These are phyloP conservation scores for Zeus faber DNA, from an alignment of 2,113 vertebrate genomes.

Conservation along the genomic window DNA sequence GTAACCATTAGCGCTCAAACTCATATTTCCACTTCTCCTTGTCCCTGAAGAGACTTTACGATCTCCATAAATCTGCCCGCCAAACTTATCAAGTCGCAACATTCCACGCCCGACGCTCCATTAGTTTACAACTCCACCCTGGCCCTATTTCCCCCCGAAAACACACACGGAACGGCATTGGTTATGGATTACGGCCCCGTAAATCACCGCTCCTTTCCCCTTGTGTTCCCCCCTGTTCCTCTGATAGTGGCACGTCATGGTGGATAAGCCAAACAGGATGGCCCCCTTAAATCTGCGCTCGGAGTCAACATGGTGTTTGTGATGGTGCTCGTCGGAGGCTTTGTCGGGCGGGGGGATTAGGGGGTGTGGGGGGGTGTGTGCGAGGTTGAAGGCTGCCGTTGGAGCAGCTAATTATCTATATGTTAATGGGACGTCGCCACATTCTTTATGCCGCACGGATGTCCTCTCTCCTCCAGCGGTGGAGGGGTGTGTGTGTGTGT, in stretches of 20 bases:
- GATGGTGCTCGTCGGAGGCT: slow-evolving; percentile 60
- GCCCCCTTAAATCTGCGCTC: slow-evolving; percentile 47
- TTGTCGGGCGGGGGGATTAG: slow-evolving; percentile 64
- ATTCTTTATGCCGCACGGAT: slow-evolving; percentile 40
- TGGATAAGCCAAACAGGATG: slow-evolving; percentile 69
- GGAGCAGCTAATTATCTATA: slow-evolving; percentile 71
- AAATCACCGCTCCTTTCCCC: slow-evolving; percentile 64
- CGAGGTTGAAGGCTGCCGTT: slow-evolving; percentile 24
- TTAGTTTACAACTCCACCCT: slow-evolving; percentile 74
- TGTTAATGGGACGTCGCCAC: slow-evolving; percentile 65
- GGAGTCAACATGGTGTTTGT: slow-evolving; percentile 69
- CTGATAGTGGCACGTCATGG: slow-evolving; percentile 56
- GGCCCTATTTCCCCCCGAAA: slow-evolving; percentile 58
- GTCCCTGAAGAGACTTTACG: slow-evolving; percentile 75
- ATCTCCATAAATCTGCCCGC: slow-evolving; percentile 69
- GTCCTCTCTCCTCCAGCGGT: slow-evolving; percentile 7
- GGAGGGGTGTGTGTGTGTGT: slow-evolving; percentile 18
- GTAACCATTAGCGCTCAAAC: slow-evolving; percentile 57
- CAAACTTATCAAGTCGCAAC: slow-evolving; percentile 70
- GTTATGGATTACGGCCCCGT: slow-evolving; percentile 65
- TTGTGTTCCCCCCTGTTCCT: slow-evolving; percentile 27
- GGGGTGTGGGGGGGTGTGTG: slow-evolving; percentile 36
- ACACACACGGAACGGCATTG: slow-evolving; percentile 63
- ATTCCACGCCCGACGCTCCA: slow-evolving; percentile 70
- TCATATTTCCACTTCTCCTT: slow-evolving; percentile 64